phyloP scores from a whole-genome alignment of 2,888 invertebrate species.

The Pogonocherus hispidulus region DNA sequence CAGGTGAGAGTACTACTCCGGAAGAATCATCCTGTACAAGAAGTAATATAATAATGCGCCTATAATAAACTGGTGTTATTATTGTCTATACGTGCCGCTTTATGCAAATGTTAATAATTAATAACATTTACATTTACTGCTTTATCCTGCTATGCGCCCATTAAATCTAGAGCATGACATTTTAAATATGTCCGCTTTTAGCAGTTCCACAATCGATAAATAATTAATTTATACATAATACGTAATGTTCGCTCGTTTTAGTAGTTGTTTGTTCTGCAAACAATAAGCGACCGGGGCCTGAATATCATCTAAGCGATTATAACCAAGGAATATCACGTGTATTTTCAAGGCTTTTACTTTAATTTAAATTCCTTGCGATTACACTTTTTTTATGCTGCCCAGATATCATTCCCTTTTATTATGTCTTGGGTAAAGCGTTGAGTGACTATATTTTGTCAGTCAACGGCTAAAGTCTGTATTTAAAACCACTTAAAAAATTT shows the following conservation, averaged over 20 bases:
- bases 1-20: too few species aligned
- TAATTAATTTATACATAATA: slow-evolving; percentile 11
- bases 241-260: slow-evolving; percentile 3
- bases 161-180: not conserved
- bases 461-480: slow-evolving; percentile 22
- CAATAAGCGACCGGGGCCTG: not conserved
- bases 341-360: slow-evolving; percentile 11
- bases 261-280: slow-evolving; percentile 19
- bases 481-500: slow-evolving; percentile 31
- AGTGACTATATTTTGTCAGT: too few species aligned
- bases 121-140: not conserved
- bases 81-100: not conserved
- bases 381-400: slow-evolving; percentile 19
- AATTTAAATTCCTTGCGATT: slow-evolving; percentile 26
- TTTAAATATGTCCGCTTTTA: not conserved
- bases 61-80: too few species aligned
- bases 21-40: too few species aligned
- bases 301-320: slow-evolving; percentile 22
- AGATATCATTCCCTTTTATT: slow-evolving; percentile 28
- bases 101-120: not conserved
- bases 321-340: not conserved
- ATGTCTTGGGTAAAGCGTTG: too few species aligned
- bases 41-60: too few species aligned
- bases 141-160: not conserved
- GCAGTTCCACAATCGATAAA: not conserved